Base-by-base conservation (phyloP, 2,797 vertebrate species). In the Cetoscarus ocellatus region DNA sequence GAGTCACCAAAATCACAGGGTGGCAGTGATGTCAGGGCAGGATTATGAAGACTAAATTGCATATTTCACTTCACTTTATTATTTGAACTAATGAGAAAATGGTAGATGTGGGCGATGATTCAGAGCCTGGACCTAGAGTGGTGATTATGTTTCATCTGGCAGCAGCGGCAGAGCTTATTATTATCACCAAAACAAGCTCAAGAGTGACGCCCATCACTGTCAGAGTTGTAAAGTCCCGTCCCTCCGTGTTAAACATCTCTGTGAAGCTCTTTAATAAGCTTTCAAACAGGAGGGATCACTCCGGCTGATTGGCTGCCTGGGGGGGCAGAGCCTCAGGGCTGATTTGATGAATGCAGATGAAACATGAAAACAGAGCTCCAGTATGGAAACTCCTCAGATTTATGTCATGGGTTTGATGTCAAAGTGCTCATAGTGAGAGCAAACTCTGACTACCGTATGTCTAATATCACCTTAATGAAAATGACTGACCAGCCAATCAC, bases 301-400 rank as follows among this genome's bases (percentile, higher is more conserved):
- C 19, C n/a, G 27, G 19, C 8, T 4, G 49, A 34, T 51, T 6
- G 11, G 11, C 11, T 3, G 49, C 49, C 11, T 50, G 10, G 3
- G 49, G 49, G 49, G 3, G 10, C 49, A 12, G 49, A 51, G 19
- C 49, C 19, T 51, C 49, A 11, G 48, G 49, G 19, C 6, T 51
- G 34, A 50, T 50, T 27, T 50, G 19, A 50, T 27, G 5, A 50
- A 50, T 50, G 49, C 49, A 50, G 49, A 50, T 50, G 34, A 51
- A 34, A 51, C 6, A 34, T 34, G 10, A 15, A 48, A 39, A 27
- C 27, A 27, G 27, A 27, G 27, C 27, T 27, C 27, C 27, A 27
- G 27, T 27, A n/a, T n/a, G n/a, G n/a, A n/a, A n/a, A n/a, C n/a
- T n/a, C n/a, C n/a, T n/a, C n/a, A n/a, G n/a, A n/a, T n/a, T n/a